Conservation (phyloP, 64 coral and sea anemone genomes). For the Montipora efflorescens region DNA sequence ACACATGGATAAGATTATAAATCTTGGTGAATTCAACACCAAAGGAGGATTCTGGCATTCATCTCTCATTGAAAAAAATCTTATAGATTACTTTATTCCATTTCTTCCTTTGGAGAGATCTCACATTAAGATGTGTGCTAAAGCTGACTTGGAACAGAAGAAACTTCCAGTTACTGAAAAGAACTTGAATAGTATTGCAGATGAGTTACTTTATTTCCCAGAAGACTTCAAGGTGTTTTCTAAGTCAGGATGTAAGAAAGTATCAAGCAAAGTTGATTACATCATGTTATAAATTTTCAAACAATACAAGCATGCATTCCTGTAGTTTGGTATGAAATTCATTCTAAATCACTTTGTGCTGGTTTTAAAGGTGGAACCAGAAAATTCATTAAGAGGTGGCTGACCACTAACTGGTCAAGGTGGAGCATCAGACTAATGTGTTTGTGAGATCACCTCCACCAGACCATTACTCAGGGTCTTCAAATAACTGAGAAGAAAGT, state of each 20-base stretch:
- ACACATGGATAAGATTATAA: constrained; percentile 86
- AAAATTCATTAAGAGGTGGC: no score
- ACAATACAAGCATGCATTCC: neutral
- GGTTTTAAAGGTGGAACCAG: no score
- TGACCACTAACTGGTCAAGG: no score
- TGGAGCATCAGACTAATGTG: no score
- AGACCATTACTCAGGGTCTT: no score
- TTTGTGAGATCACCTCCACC: no score
- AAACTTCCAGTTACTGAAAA: constrained; percentile 35
- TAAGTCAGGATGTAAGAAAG: constrained; percentile 90
- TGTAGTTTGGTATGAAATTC: no score
- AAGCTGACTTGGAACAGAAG: constrained; percentile 66
- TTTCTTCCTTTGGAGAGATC: constrained; percentile 88
- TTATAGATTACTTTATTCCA: constrained; percentile 93
- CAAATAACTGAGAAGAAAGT: no score
- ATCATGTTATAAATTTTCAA: constrained; percentile 31
- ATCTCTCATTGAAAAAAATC: constrained; percentile 66
- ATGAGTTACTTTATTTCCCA: constrained; percentile 86
- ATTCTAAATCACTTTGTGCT: no score
- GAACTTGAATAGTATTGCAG: constrained; percentile 65
- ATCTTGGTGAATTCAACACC: constrained; percentile 70
- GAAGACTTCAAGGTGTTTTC: constrained; percentile 76
- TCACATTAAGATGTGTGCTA: constrained; percentile 81
- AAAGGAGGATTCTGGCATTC: constrained; percentile 89
- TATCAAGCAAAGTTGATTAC: constrained; percentile 87